Evolutionary conservation across 2,113 vertebrate species (phyloP), one percentile per base, ranked within the genome.

Genomic region (Chloropsis cyanopogon): DNA sequence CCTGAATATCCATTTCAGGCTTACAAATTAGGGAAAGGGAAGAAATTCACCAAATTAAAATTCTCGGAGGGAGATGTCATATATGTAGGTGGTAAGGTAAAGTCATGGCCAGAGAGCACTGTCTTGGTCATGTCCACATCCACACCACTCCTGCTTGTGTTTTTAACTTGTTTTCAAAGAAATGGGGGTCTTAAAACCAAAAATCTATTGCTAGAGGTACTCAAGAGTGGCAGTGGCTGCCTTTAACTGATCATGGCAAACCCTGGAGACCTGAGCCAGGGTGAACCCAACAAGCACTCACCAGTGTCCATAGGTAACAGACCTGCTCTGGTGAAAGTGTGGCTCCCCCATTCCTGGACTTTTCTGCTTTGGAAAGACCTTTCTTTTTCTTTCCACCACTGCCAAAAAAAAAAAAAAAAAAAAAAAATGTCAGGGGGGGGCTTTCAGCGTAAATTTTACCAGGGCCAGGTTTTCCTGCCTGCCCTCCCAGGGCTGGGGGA

Each of bases 301-400:
- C 21, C n/a, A 33, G 7, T 12, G 17, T 39, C 77, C 18, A 1
- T 1, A 7, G 0, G 0, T 39, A 37, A 44, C 2, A 4, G 5
- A 39, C 14, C 50, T 18, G 39, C 39, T 28, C 10, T 29, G 70
- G 14, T 61, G 17, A 39, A 81, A 71, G 13, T 42, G 24, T 64
- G 44, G 10, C 20, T 79, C 13, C 11, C 23, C 24, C 7, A 6
- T 20, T 63, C 28, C 26, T 35, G 29, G 42, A 44, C 16, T 26
- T 56, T 39, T 35, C 47, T 64, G 59, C 28, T 82, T 79, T 46
- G 63, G 25, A 71, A 91, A 37, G 53, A 52, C 28, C 11, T 7
- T 50, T 54, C 7, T 75, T 42, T 28, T 79, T 29, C 52, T 79
- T 87, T 54, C 28, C 25, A 53, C 18, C 14, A 19, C 12, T 64